These are phyloP conservation scores for Salpingus planirostris DNA, from an alignment of 2,888 invertebrate species.

Conservation along the genomic window DNA sequence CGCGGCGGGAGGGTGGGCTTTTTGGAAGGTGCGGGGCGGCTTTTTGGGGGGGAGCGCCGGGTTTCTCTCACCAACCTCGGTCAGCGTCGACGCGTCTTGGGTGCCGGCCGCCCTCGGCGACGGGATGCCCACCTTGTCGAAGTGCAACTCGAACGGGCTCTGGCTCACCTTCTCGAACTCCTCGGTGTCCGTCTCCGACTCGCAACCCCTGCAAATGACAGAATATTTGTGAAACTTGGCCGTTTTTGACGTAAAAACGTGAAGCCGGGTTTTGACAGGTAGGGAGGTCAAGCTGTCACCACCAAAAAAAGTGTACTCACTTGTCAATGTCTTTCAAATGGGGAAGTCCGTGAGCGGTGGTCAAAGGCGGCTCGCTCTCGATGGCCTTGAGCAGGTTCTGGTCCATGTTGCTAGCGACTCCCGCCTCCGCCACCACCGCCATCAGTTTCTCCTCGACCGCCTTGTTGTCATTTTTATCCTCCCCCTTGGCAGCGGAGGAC, in stretches of 20 bases:
- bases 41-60: slow-evolving; percentile 38
- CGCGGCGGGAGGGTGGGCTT: slow-evolving; percentile 17
- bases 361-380: slow-evolving; percentile 32
- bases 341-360: slow-evolving; percentile 30
- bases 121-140: slow-evolving; percentile 35
- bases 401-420: slow-evolving; percentile 37
- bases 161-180: slow-evolving; percentile 74
- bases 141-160: slow-evolving; percentile 44
- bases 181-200: slow-evolving; percentile 73
- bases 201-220: slow-evolving; percentile 54
- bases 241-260: too few relatives aligned
- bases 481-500: slow-evolving; percentile 22
- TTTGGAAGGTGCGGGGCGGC: slow-evolving; percentile 40
- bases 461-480: slow-evolving; percentile 15
- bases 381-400: slow-evolving; percentile 36
- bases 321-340: slow-evolving; percentile 39
- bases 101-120: slow-evolving; percentile 44
- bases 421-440: slow-evolving; percentile 36
- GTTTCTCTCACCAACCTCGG: slow-evolving; percentile 49
- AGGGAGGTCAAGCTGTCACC: too few relatives aligned
- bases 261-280: too few relatives aligned
- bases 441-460: slow-evolving; percentile 36
- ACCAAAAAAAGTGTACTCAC: slow-evolving; percentile 26
- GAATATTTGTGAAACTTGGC: not conserved
- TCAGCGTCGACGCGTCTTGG: slow-evolving; percentile 48